These are phyloP conservation scores for Himalopsyche japonica DNA, from an alignment of 2,888 invertebrate species.

Conservation along the genomic window DNA sequence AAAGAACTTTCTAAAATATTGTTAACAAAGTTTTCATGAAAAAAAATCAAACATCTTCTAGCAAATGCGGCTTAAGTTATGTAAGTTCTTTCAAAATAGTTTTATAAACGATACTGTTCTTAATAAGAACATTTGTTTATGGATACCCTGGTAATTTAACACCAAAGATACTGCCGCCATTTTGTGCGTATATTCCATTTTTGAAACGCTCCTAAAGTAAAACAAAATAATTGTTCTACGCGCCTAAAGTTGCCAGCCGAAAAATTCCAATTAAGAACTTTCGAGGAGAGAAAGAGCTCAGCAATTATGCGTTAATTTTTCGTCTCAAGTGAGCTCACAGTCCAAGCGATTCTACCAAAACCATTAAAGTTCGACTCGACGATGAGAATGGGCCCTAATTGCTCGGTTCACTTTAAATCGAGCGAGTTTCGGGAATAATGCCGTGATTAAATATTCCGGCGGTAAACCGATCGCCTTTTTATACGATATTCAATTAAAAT, in stretches of 20 bases:
- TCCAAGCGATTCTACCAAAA: neutral
- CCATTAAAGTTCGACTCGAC: neutral
- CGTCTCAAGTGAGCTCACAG: neutral
- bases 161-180: neutral
- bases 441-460: conserved; percentile 15
- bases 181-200: neutral
- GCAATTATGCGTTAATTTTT: neutral
- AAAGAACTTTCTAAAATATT: too few species aligned
- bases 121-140: neutral
- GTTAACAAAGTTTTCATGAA: too few species aligned
- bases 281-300: neutral
- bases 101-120: too few species aligned
- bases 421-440: conserved; percentile 9
- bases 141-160: neutral
- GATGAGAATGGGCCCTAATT: conserved; percentile 14
- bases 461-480: conserved; percentile 9
- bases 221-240: neutral
- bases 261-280: neutral
- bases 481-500: neutral
- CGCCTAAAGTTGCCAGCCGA: neutral
- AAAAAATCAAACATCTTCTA: too few species aligned
- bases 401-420: conserved; percentile 13
- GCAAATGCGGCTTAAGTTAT: too few species aligned
- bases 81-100: too few species aligned
- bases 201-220: neutral